A percentile compares a stretch with the other conserved stretches of the same genome.
Evolutionary conservation across 1,140 invertebrate genomes (phyloP).

Genomic region (Camponotus floridanus): DNA sequence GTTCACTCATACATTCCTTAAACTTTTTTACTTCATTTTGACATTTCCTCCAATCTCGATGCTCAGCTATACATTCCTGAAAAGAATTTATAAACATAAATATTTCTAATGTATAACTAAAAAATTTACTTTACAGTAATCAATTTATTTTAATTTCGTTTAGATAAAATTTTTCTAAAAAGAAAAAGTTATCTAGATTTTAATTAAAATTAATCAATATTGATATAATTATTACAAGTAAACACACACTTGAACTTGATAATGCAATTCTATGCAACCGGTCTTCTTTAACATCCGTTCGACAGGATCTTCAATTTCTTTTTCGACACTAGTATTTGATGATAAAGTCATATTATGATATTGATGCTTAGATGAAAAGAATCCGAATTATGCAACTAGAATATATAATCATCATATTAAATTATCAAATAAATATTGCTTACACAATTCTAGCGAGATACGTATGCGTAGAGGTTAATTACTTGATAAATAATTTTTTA

Average conservation of each 20-base stretch:
- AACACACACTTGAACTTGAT: constrained; percentile 92
- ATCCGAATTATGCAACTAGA: background rate
- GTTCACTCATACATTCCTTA: constrained; percentile 90
- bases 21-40: constrained; percentile 93
- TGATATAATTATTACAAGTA: background rate
- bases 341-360: constrained; percentile 4
- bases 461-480: background rate
- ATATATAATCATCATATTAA: background rate
- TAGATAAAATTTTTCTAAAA: background rate
- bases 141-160: background rate
- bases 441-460: background rate
- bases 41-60: constrained; percentile 96
- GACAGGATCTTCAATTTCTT: constrained; percentile 90
- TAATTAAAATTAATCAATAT: background rate
- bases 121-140: background rate
- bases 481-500: background rate
- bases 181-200: background rate
- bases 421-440: background rate
- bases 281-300: constrained; percentile 94
- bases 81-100: constrained; percentile 74
- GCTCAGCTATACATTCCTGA: constrained; percentile 95
- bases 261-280: constrained; percentile 95
- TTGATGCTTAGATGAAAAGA: background rate
- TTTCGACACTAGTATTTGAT: constrained; percentile 53
- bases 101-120: background rate